Evolutionary conservation across 2,888 invertebrate species (phyloP).

Genomic region (Seira sanloemensis): DNA sequence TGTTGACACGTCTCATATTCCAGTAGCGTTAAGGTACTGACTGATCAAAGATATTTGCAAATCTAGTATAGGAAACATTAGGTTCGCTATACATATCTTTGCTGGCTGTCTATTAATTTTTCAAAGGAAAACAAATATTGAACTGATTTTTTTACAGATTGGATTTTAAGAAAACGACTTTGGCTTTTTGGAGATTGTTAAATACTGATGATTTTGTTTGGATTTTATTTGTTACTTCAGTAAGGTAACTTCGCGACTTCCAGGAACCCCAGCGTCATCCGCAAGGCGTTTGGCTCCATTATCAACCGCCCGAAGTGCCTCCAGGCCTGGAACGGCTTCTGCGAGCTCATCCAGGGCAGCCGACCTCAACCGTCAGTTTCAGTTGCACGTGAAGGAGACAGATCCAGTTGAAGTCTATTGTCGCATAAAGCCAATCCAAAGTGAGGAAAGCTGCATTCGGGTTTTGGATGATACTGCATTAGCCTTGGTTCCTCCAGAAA

Average conservation of each 20-base stretch:
- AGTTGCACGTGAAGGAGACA: constrained; percentile 74
- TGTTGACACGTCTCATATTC: no score
- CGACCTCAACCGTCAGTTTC: constrained; percentile 22
- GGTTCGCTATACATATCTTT: no score
- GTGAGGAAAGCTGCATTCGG: constrained; percentile 75
- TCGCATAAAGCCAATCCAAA: constrained; percentile 86
- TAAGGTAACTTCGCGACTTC: background rate
- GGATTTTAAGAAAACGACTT: no score
- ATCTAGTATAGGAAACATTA: no score
- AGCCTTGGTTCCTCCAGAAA: constrained; percentile 76
- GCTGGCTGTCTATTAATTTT: no score
- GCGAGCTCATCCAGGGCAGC: constrained; percentile 15
- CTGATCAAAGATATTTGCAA: no score
- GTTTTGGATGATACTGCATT: constrained; percentile 75
- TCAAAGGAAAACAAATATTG: no score
- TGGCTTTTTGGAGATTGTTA: no score
- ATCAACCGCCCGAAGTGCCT: constrained; percentile 35
- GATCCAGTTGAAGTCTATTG: constrained; percentile 94
- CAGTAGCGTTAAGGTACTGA: no score
- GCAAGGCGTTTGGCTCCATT: constrained; percentile 25
- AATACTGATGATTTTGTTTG: no score
- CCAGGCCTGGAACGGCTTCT: constrained; percentile 20
- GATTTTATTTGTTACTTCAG: background rate
- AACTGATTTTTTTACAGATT: no score
- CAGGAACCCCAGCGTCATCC: constrained; percentile 39